phyloP scores from a whole-genome alignment of 2,797 vertebrate genomes.

The Poeciliopsis infans region DNA sequence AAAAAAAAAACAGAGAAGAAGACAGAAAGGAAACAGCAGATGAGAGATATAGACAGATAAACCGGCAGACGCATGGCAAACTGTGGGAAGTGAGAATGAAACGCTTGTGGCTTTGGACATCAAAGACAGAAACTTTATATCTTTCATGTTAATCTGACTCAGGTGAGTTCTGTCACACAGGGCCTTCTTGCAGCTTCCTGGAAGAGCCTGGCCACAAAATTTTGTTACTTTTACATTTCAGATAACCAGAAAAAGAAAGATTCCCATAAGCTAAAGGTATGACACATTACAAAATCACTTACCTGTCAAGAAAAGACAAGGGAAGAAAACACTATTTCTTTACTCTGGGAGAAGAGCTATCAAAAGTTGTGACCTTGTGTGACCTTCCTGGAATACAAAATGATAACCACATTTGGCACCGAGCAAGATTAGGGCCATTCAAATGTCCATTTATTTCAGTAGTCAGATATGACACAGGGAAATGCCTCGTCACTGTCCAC shows the following conservation, averaged over 20 bases:
- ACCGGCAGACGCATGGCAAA: slow-evolving; percentile 8
- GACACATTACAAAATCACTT: slow-evolving; percentile 30
- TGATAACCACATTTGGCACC: slow-evolving; percentile 43
- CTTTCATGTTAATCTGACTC: slow-evolving; percentile 64
- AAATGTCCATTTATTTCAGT: slow-evolving; percentile 63
- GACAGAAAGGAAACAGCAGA: slow-evolving; percentile 1
- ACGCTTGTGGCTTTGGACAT: slow-evolving; percentile 50
- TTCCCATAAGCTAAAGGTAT: slow-evolving; percentile 64
- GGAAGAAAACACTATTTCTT: background rate
- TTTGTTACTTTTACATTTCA: slow-evolving; percentile 47
- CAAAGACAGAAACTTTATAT: slow-evolving; percentile 45
- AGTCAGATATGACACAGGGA: slow-evolving; percentile 50
- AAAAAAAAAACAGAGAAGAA: slow-evolving; percentile 16
- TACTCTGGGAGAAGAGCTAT: background rate
- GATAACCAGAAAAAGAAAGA: slow-evolving; percentile 49
- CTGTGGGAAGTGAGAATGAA: slow-evolving; percentile 65
- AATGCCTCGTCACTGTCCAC: slow-evolving; percentile 33
- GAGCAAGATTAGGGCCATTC: slow-evolving; percentile 47
- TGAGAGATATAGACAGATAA: slow-evolving; percentile 22
- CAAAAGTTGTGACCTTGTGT: slow-evolving; percentile 7
- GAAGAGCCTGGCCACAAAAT: slow-evolving; percentile 57
- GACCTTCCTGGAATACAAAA: slow-evolving; percentile 56
- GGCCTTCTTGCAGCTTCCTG: slow-evolving; percentile 61
- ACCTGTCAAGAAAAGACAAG: slow-evolving; percentile 16
- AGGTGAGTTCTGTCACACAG: slow-evolving; percentile 66